Evolutionary conservation across 2,888 invertebrate genomes (phyloP), one percentile per base, ranked within the genome.

Genomic region (Pseudanteris insignis): DNA sequence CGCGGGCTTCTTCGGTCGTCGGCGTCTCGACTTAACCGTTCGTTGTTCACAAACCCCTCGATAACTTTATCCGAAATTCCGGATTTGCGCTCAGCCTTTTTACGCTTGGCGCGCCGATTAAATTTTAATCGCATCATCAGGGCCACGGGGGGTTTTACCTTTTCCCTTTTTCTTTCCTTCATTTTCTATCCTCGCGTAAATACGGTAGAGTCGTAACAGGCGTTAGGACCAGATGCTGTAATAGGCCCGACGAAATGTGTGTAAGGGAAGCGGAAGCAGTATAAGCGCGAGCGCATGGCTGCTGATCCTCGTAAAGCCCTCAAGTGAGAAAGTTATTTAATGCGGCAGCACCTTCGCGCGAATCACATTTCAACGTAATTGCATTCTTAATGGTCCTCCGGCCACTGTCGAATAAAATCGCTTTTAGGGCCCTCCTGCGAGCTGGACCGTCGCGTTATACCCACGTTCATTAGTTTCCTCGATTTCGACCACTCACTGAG

Each of bases 321-420:
- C 37, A 54, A 54, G 53, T 46, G 58, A 55, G 58, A 54, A 57
- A 57, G 61, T 58, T 59, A 58, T 64, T 58, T 60, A 57, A 41
- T 40, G 53, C 58, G 26, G 57, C 44, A 47, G 59, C 54, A 55
- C 66, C 44, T 50, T 50, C 58, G 58, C 51, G 70, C 66, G 68
- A 70, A 68, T 70, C 68, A 70, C 72, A 68, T 71, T 73, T 70
- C 69, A 66, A 61, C 68, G 70, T 74, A 75, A 74, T 74, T 73
- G 72, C 72, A 63, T 75, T 75, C 73, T 75, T 75, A 73, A 74
- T 69, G 72, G 72, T 38, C 64, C 59, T 48, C 53, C 58, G 67
- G 65, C 63, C 69, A 70, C 69, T 72, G 73, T 68, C 72, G 70
- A 71, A 73, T 74, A 70, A 65, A 60, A 68, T 59, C 69, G 64